These are phyloP conservation scores for Oeneis ivallda DNA, from an alignment of 2,888 invertebrate genomes.

Conservation along the genomic window DNA sequence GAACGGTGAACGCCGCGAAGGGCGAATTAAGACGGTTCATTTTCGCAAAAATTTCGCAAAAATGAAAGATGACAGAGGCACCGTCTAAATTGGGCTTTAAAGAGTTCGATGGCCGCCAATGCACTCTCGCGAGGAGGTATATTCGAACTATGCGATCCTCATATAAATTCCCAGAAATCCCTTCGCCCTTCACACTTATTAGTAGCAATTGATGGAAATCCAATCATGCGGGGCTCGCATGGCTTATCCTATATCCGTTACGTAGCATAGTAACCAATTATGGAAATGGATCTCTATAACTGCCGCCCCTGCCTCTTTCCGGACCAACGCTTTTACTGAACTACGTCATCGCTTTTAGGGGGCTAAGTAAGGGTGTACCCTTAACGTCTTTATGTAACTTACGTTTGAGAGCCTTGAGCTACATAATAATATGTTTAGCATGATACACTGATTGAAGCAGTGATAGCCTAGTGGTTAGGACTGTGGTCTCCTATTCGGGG, in stretches of 20 bases:
- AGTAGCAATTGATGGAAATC: conserved; percentile 1
- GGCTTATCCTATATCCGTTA: conserved; percentile 9
- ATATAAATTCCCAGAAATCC: background rate
- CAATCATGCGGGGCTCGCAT: conserved; percentile 3
- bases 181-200: background rate
- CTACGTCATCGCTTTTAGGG: conserved; percentile 10
- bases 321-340: conserved; percentile 9
- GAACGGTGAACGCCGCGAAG: no score
- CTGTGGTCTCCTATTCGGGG: no score
- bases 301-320: conserved; percentile 12
- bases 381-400: conserved; percentile 6
- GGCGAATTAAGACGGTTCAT: no score
- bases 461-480: no score
- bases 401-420: background rate
- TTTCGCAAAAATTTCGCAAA: no score
- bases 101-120: no score
- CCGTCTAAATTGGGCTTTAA: no score
- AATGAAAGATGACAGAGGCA: no score
- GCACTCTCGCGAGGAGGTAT: background rate
- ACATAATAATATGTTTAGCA: no score
- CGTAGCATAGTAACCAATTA: conserved; percentile 13
- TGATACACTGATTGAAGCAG: no score
- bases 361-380: background rate
- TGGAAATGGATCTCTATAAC: conserved; percentile 13
- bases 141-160: background rate